phyloP scores from a whole-genome alignment of 2,113 vertebrate species.

The Sylvicapra grimmia region DNA sequence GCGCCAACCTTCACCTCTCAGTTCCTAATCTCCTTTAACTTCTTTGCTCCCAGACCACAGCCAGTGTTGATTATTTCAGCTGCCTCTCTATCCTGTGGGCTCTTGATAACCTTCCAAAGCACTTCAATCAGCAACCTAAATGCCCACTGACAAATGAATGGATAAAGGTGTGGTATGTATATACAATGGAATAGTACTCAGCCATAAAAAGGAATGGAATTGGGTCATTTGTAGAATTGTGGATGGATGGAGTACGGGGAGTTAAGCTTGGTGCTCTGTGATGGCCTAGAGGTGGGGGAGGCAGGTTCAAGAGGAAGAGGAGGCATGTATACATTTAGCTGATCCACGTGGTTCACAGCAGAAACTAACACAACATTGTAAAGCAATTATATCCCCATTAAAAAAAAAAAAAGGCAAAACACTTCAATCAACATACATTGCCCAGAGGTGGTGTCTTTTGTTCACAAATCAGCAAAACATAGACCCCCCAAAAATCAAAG shows the following conservation, averaged over 20 bases:
- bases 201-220: neutral
- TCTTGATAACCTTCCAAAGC: neutral
- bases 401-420: neutral
- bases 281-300: neutral
- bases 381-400: neutral
- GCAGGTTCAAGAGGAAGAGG: neutral
- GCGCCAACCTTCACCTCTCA: fast-evolving
- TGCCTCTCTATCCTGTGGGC: neutral
- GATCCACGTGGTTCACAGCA: neutral
- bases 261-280: neutral
- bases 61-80: neutral
- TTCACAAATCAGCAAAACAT: neutral
- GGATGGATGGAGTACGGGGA: neutral
- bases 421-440: neutral
- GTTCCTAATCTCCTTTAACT: neutral
- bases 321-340: neutral
- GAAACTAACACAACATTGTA: neutral
- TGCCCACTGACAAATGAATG: neutral
- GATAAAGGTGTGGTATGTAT: neutral
- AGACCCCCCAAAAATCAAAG: neutral
- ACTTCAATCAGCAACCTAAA: neutral
- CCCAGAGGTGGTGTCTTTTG: neutral
- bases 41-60: neutral
- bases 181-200: neutral
- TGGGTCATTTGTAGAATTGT: neutral